A percentile compares a stretch with the other conserved stretches of the same genome.
These are phyloP conservation scores for Drosophila paramelanica DNA, from an alignment of 2,888 invertebrate species.

Conservation along the genomic window DNA sequence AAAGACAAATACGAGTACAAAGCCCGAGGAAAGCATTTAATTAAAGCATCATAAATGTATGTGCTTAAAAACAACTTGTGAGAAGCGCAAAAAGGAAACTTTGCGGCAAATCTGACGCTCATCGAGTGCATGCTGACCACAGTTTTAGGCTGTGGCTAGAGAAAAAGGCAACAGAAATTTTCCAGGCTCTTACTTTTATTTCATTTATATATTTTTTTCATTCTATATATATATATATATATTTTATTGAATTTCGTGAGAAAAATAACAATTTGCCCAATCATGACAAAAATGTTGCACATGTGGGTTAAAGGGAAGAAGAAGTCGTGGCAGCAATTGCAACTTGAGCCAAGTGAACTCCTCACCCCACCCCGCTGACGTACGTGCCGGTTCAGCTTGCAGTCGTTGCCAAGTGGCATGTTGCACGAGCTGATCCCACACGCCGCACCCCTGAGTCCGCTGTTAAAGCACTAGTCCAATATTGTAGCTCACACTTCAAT, in stretches of 20 bases:
- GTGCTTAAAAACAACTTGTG: constrained; percentile 9
- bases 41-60: constrained; percentile 32
- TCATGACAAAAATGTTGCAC: constrained; percentile 49
- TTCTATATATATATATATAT: not conserved
- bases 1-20: constrained; percentile 28
- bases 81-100: constrained; percentile 9
- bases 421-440: constrained; percentile 9
- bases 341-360: constrained; percentile 8
- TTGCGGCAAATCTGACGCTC: constrained; percentile 24
- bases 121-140: constrained; percentile 32
- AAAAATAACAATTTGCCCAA: constrained; percentile 50
- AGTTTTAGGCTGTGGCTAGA: constrained; percentile 9
- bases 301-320: constrained; percentile 12
- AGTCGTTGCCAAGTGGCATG: constrained; percentile 28
- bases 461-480: constrained; percentile 30
- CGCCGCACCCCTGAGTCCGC: not conserved
- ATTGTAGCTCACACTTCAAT: constrained; percentile 39
- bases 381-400: constrained; percentile 27
- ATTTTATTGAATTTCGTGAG: constrained; percentile 56
- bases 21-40: constrained; percentile 24
- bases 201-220: no score
- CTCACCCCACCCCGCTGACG: not conserved
- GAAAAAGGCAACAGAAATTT: constrained; percentile 23
- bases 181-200: not conserved
- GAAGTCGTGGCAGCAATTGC: constrained; percentile 20